Evolutionary conservation across 2,888 invertebrate species (phyloP).

Genomic region (Notocelia uddmanniana): DNA sequence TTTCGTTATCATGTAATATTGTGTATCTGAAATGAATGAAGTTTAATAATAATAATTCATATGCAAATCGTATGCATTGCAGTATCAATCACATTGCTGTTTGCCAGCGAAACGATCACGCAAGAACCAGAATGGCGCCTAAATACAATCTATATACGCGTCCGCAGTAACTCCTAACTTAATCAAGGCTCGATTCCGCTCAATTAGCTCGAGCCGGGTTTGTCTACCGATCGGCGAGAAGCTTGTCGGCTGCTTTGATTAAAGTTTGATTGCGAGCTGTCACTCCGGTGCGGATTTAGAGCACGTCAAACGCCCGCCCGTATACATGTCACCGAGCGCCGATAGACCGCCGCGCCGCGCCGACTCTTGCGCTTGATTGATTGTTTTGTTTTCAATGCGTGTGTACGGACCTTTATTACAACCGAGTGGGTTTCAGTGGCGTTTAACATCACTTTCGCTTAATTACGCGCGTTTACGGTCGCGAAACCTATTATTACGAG

Average conservation of each 20-base stretch:
- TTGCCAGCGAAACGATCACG: background rate
- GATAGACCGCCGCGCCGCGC: constrained; percentile 37
- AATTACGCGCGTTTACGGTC: constrained; percentile 12
- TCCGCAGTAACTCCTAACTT: constrained; percentile 39
- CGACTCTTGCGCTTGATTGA: constrained; percentile 48
- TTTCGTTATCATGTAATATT: background rate
- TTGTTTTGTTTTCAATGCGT: constrained; percentile 48
- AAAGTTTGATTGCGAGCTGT: constrained; percentile 80
- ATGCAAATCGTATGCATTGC: constrained; percentile 11
- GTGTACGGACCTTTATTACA: constrained; percentile 35
- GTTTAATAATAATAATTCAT: background rate
- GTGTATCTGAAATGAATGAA: background rate
- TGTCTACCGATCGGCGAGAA: constrained; percentile 68
- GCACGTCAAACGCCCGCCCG: constrained; percentile 52
- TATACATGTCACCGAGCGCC: constrained; percentile 63
- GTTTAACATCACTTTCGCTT: constrained; percentile 31
- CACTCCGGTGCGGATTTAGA: constrained; percentile 67
- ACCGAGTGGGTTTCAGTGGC: constrained; percentile 14
- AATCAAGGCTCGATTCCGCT: constrained; percentile 60
- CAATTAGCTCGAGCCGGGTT: constrained; percentile 75
- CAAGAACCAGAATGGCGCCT: constrained; percentile 21
- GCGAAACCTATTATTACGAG: background rate
- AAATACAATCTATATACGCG: constrained; percentile 31
- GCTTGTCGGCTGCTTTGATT: constrained; percentile 78
- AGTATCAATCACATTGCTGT: background rate